phyloP scores from a whole-genome alignment of 1,140 invertebrate species.

The Vanessa tameamea region DNA sequence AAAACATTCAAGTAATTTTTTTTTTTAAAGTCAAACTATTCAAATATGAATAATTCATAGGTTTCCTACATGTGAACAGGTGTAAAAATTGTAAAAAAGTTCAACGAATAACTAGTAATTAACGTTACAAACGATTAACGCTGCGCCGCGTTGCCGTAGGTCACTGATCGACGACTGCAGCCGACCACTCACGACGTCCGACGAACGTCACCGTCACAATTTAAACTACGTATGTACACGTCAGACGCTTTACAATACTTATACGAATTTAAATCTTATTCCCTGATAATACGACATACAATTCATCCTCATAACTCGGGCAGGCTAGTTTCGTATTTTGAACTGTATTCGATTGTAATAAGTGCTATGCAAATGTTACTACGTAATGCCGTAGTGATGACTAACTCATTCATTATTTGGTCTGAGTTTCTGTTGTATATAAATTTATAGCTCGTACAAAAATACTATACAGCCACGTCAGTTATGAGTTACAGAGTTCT shows the following conservation, averaged over 20 bases:
- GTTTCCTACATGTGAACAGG: background rate
- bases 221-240: slow-evolving; percentile 26
- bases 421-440: slow-evolving; percentile 4
- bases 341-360: slow-evolving; percentile 1
- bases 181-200: slow-evolving; percentile 19
- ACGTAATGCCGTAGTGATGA: background rate
- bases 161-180: slow-evolving; percentile 49
- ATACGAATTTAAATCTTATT: background rate
- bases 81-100: slow-evolving; percentile 6
- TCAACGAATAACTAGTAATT: slow-evolving; percentile 15
- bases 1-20: too few relatives aligned
- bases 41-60: background rate
- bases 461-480: slow-evolving; percentile 2
- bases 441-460: slow-evolving; percentile 6
- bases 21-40: background rate
- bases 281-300: background rate
- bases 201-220: slow-evolving; percentile 14
- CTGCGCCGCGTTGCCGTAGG: slow-evolving; percentile 44
- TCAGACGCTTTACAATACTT: background rate
- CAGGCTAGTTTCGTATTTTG: background rate
- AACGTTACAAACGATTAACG: slow-evolving; percentile 31
- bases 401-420: slow-evolving; percentile 11
- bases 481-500: background rate
- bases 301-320: too few relatives aligned
- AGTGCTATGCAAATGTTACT: background rate